Base-by-base conservation (phyloP, 2,888 invertebrate species). In the Penaeus monodon region DNA sequence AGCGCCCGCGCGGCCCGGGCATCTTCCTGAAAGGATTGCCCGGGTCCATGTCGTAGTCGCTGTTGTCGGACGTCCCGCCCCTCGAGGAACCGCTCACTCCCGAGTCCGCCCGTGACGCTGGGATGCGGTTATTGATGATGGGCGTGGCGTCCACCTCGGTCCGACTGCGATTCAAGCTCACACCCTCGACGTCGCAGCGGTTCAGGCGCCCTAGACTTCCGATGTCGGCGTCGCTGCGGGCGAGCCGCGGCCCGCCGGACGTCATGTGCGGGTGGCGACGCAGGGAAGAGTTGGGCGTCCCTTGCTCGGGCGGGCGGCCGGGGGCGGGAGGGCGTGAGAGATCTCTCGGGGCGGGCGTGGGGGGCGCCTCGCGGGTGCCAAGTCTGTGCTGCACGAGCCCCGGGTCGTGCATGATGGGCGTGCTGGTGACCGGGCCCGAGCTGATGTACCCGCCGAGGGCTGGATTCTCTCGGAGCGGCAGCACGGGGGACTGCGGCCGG, bases 341-440 rank as follows among this genome's bases (percentile, higher is more conserved):
- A 24, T 85, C 85, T 57, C 78, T 66, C 57, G 86, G 86, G n/a
- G 82, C 82, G 3, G 86, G 76, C 64, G 78, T 76, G 38, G 86
- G 86, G 6, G 74, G 81, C 27, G 74, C 29, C 68, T 27, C 68
- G 10, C 29, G 29, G 38, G 70, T 44, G 24, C 63, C 57, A 63
- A 44, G 65, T 27, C 65, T 78, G 64, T 70, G 64, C 27, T 57
- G n/a, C 63, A 29, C 38, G 63, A 85, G 10, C 20, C 77, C 73
- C 27, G 85, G 85, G 76, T 81, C 81, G 29, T 86, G 85, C 27
- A 38, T 87, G 73, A 87, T 87, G 6, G 87, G 87, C 20, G 87
- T 87, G 73, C 81, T 78, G 78, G 88, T 88, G 22, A 84, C 38
- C 24, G 88, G 88, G 14, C 88, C 88, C 0, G 88, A 84, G 64